A percentile compares a stretch with the other conserved stretches of the same genome.
These are phyloP conservation scores for Platycheirus albimanus DNA, from an alignment of 2,888 invertebrate genomes.

Conservation along the genomic window DNA sequence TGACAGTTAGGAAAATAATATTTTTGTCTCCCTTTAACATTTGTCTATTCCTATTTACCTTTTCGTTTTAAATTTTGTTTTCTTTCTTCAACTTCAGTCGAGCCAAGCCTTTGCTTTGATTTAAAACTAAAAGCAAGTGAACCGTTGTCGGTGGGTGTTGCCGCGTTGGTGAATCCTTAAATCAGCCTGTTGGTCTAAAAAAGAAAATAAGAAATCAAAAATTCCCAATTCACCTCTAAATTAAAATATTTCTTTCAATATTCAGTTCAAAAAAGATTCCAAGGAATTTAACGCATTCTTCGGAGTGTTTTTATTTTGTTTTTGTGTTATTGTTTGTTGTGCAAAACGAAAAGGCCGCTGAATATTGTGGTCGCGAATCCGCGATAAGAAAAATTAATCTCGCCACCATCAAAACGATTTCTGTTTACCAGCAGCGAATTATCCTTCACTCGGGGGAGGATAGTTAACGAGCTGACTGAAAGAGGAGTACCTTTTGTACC, in stretches of 20 bases:
- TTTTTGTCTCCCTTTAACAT: background rate
- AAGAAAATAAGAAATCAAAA: slow-evolving; percentile 9
- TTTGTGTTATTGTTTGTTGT: slow-evolving; percentile 34
- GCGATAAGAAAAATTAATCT: slow-evolving; percentile 5
- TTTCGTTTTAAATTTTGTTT: slow-evolving; percentile 41
- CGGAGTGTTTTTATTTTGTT: slow-evolving; percentile 12
- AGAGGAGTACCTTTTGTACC: slow-evolving; percentile 8
- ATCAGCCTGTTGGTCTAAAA: slow-evolving; percentile 39
- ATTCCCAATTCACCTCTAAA: background rate
- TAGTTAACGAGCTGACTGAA: slow-evolving; percentile 37
- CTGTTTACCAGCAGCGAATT: slow-evolving; percentile 45
- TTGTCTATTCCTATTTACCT: slow-evolving; percentile 1
- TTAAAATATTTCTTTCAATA: background rate
- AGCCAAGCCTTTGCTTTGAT: background rate
- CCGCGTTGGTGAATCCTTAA: background rate
- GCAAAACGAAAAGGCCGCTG: slow-evolving; percentile 10
- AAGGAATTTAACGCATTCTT: slow-evolving; percentile 15
- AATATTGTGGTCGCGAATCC: background rate
- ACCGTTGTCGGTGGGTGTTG: slow-evolving; percentile 50
- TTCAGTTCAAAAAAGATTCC: slow-evolving; percentile 3
- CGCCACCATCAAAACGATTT: slow-evolving; percentile 41
- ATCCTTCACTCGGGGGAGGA: slow-evolving; percentile 70
- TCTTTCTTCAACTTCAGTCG: slow-evolving; percentile 49
- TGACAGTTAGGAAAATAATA: too few relatives aligned
- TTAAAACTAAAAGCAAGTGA: background rate